Evolutionary conservation across 2,888 invertebrate species (phyloP).

Genomic region (Antitype chi): DNA sequence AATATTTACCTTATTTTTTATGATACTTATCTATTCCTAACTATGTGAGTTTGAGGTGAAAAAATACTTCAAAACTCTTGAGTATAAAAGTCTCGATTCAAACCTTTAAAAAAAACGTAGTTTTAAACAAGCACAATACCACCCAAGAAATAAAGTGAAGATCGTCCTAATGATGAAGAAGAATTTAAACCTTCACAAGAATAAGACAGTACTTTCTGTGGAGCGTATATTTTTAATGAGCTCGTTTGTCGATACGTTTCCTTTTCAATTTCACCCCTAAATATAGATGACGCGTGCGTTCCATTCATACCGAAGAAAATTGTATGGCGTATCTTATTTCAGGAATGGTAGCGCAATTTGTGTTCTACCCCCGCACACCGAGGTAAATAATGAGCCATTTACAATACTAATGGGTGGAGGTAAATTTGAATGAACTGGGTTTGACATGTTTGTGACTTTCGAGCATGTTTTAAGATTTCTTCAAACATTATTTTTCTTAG

Average conservation of each 20-base stretch:
- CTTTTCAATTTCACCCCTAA: slow-evolving; percentile 54
- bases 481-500: neutral
- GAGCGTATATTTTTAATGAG: slow-evolving; percentile 75
- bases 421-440: neutral
- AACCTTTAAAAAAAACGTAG: no score
- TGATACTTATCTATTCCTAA: neutral
- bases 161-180: slow-evolving; percentile 42
- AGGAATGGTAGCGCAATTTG: slow-evolving; percentile 26
- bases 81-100: neutral
- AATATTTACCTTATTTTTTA: neutral
- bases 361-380: neutral
- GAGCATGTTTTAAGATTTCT: neutral
- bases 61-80: neutral
- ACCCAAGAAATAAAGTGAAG: slow-evolving; percentile 6
- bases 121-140: slow-evolving; percentile 1
- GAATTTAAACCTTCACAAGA: slow-evolving; percentile 51
- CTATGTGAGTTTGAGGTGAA: no score
- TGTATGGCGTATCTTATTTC: slow-evolving; percentile 30
- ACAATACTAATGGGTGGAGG: neutral
- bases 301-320: slow-evolving; percentile 28
- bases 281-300: slow-evolving; percentile 43
- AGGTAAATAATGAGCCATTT: slow-evolving; percentile 22
- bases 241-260: slow-evolving; percentile 60
- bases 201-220: slow-evolving; percentile 57
- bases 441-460: neutral